phyloP scores from a whole-genome alignment of 2,888 invertebrate genomes.

The Drosophila subquinaria region DNA sequence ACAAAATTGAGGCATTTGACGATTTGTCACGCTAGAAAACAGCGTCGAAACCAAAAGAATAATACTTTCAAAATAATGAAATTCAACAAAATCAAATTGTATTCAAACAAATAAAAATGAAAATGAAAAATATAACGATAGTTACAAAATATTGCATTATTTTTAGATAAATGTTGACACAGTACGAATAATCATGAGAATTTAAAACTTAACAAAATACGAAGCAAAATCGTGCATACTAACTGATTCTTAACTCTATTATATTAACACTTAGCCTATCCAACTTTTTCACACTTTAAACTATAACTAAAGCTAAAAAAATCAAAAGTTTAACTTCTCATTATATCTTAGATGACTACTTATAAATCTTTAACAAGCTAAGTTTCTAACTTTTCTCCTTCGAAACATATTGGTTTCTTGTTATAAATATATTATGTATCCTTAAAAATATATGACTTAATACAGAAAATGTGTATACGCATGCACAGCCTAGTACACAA shows the following conservation, averaged over 20 bases:
- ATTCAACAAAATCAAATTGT: constrained; percentile 4
- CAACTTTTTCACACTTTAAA: constrained; percentile 22
- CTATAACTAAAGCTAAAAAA: constrained; percentile 15
- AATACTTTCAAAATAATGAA: constrained; percentile 24
- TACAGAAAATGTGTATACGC: constrained; percentile 10
- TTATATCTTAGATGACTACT: constrained; percentile 30
- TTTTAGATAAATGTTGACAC: constrained; percentile 74
- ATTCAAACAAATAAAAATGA: not conserved
- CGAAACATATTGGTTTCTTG: constrained; percentile 66
- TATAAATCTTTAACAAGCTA: constrained; percentile 17
- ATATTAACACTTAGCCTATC: constrained; percentile 31
- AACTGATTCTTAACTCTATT: constrained; percentile 32
- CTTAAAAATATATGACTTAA: constrained; percentile 13
- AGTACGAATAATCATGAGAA: constrained; percentile 35
- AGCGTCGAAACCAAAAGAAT: constrained; percentile 48
- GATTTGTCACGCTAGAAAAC: constrained; percentile 23
- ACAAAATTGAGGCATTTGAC: constrained; percentile 13
- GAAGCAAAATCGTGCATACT: constrained; percentile 13
- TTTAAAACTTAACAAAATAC: constrained; percentile 20
- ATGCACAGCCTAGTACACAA: constrained; percentile 3
- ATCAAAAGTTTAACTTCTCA: constrained; percentile 11
- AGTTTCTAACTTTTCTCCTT: constrained; percentile 43
- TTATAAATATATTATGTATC: constrained; percentile 12
- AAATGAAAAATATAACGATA: constrained; percentile 21
- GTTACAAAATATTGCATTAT: constrained; percentile 56